Evolutionary conservation across 2,888 invertebrate genomes (phyloP).

Genomic region (Scaptomyza tumidula): DNA sequence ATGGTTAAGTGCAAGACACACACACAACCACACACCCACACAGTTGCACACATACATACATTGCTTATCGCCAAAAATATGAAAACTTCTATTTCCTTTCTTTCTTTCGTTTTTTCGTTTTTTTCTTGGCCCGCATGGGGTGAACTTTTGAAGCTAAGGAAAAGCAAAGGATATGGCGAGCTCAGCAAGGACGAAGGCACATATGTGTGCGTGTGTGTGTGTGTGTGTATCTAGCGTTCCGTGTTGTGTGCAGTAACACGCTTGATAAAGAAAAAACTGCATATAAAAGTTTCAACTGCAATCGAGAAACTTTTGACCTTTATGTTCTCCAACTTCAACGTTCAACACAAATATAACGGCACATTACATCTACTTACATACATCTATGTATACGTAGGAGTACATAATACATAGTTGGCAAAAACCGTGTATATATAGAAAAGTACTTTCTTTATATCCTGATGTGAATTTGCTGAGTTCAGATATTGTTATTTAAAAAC

Average conservation of each 20-base stretch:
- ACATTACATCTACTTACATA: conserved; percentile 7
- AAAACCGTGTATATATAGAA: conserved; percentile 10
- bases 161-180: conserved; percentile 61
- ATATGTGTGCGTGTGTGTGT: conserved; percentile 15
- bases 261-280: conserved; percentile 69
- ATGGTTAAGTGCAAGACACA: conserved; percentile 67
- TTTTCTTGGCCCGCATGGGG: conserved; percentile 40
- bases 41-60: conserved; percentile 26
- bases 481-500: conserved; percentile 60
- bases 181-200: conserved; percentile 49
- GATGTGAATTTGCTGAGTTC: conserved; percentile 49
- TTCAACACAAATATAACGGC: conserved; percentile 29
- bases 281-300: conserved; percentile 70
- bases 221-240: conserved; percentile 27
- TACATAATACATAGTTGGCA: conserved; percentile 3
- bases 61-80: conserved; percentile 75
- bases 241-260: conserved; percentile 59
- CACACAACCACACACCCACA: conserved; percentile 21
- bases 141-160: conserved; percentile 22
- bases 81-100: conserved; percentile 69
- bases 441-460: conserved; percentile 64
- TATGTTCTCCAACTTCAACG: conserved; percentile 56
- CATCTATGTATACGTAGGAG: conserved; percentile 20
- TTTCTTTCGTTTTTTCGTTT: no score
- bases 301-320: conserved; percentile 80